Conservation (phyloP, 2,888 invertebrate species). For the Meta bourneti region DNA sequence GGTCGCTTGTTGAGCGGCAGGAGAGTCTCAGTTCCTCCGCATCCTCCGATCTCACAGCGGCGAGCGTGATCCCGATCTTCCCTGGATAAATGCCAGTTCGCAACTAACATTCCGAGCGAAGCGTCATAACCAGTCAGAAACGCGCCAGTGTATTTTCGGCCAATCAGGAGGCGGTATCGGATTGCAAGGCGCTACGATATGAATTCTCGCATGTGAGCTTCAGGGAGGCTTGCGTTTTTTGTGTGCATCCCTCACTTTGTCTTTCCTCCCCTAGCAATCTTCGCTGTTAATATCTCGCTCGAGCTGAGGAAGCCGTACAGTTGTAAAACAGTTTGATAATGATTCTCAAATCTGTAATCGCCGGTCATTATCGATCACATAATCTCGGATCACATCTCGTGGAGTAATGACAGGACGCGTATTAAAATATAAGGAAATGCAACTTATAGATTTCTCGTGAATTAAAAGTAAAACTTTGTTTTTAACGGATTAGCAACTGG, state of each 20-base stretch:
- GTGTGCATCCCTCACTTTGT: not conserved
- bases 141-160: constrained; percentile 43
- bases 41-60: constrained; percentile 22
- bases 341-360: too few relatives aligned
- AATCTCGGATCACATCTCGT: too few relatives aligned
- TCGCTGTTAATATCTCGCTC: too few relatives aligned
- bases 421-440: too few relatives aligned
- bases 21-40: constrained; percentile 14
- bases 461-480: too few relatives aligned
- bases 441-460: too few relatives aligned
- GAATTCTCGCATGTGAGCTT: constrained; percentile 36
- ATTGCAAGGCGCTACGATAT: constrained; percentile 40
- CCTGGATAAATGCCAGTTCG: constrained; percentile 47
- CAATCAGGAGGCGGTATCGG: constrained; percentile 29
- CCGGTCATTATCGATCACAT: too few relatives aligned
- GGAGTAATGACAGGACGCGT: too few relatives aligned
- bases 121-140: constrained; percentile 58
- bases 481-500: too few relatives aligned
- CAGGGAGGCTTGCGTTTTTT: not conserved
- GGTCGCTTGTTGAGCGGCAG: constrained; percentile 35
- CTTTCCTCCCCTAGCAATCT: not conserved
- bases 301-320: too few relatives aligned
- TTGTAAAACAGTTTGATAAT: too few relatives aligned
- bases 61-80: constrained; percentile 26
- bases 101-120: constrained; percentile 41